phyloP scores from a whole-genome alignment of 2,888 invertebrate species.

The Athetis lepigone region DNA sequence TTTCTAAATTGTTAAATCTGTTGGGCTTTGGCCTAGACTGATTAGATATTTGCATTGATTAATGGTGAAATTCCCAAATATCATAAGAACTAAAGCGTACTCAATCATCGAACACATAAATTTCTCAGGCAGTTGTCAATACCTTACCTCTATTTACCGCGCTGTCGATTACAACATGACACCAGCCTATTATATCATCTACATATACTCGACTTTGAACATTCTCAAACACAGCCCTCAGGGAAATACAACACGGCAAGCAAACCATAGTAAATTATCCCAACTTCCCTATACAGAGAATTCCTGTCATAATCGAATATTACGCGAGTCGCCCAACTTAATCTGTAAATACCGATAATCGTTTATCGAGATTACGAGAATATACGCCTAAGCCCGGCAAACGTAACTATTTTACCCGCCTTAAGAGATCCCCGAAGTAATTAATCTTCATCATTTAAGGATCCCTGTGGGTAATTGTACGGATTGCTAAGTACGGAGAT shows the following conservation, averaged over 20 bases:
- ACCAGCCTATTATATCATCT: constrained; percentile 2
- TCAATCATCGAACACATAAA: too few relatives aligned
- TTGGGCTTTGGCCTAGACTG: too few relatives aligned
- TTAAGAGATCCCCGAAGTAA: constrained; percentile 60
- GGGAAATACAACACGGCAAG: constrained; percentile 31
- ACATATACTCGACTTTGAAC: constrained; percentile 27
- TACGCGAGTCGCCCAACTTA: constrained; percentile 27
- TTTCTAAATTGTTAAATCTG: too few relatives aligned
- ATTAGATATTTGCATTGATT: too few relatives aligned
- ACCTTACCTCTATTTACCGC: too few relatives aligned
- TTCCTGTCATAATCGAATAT: constrained; percentile 8
- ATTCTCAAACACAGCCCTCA: constrained; percentile 32
- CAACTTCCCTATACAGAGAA: neutral
- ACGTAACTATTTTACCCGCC: constrained; percentile 63
- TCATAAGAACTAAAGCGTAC: too few relatives aligned
- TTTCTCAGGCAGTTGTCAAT: too few relatives aligned
- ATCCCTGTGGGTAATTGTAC: constrained; percentile 57
- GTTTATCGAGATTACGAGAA: constrained; percentile 59
- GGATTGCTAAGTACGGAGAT: constrained; percentile 50
- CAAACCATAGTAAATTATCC: constrained; percentile 33
- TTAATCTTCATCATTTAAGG: constrained; percentile 72
- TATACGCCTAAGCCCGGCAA: constrained; percentile 43
- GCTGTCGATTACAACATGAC: neutral
- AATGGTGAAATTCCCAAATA: too few relatives aligned
- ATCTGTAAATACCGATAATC: constrained; percentile 58